Evolutionary conservation across 2,888 invertebrate genomes (phyloP).

Genomic region (Dasypolia templi): DNA sequence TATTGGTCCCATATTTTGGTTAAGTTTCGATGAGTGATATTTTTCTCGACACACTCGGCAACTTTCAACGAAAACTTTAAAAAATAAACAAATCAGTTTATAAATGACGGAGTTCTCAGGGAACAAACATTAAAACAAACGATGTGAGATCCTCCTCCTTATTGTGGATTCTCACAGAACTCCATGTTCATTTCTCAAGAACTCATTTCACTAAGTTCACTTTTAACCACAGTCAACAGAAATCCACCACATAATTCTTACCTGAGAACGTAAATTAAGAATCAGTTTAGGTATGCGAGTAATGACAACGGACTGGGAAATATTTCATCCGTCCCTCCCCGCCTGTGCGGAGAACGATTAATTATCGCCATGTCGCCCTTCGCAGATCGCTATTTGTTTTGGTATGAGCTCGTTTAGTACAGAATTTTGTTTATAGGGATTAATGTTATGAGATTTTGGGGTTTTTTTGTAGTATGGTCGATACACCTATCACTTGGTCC

Average conservation of each 20-base stretch:
- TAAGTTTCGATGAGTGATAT: no score
- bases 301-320: constrained; percentile 60
- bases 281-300: constrained; percentile 32
- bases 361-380: constrained; percentile 28
- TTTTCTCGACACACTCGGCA: no score
- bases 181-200: no score
- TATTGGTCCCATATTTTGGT: no score
- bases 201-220: no score
- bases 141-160: no score
- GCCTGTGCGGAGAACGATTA: constrained; percentile 37
- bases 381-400: constrained; percentile 48
- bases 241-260: constrained; percentile 6
- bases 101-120: no score
- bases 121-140: no score
- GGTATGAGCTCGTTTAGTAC: not conserved
- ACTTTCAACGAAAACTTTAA: no score
- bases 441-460: not conserved
- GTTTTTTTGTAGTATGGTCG: not conserved
- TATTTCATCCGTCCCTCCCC: constrained; percentile 51
- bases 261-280: constrained; percentile 41
- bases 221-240: not conserved
- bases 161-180: no score
- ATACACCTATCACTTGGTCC: not conserved
- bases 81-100: no score
- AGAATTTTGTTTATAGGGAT: constrained; percentile 2